Percentiles rank a stretch among this genome's conserved stretches.
Evolutionary conservation across 2,113 vertebrate species (phyloP).

Genomic region (Nothocercus julius): DNA sequence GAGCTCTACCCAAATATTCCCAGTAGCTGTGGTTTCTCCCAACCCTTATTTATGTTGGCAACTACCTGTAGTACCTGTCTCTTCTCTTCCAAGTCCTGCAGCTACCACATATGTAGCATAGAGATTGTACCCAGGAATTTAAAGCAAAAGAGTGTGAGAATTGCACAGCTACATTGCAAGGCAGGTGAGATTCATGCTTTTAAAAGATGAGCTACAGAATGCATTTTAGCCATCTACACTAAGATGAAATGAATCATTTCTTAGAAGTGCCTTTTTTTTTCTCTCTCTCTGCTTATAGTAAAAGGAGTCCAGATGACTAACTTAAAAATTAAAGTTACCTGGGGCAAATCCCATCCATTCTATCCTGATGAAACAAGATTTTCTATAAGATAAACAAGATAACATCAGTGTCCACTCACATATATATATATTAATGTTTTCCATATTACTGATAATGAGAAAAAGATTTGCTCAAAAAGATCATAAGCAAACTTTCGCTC

Average conservation of each 20-base stretch:
- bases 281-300: not conserved
- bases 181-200: not conserved
- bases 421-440: not conserved
- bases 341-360: not conserved
- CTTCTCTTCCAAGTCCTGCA: not conserved
- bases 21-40: not conserved
- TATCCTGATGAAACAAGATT: not conserved
- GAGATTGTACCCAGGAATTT: not conserved
- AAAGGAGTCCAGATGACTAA: not conserved
- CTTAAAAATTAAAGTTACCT: not conserved
- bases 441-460: not conserved
- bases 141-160: not conserved
- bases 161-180: accelerated
- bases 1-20: not conserved
- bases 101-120: not conserved
- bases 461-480: not conserved
- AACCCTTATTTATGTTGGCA: not conserved
- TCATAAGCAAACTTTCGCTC: not conserved
- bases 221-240: not conserved
- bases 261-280: not conserved
- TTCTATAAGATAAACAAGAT: not conserved
- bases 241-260: not conserved
- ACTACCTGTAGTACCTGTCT: not conserved
- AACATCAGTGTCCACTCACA: not conserved
- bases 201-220: not conserved